These are phyloP conservation scores for Pseudopipra pipra DNA, from an alignment of 2,113 vertebrate species.

Conservation along the genomic window DNA sequence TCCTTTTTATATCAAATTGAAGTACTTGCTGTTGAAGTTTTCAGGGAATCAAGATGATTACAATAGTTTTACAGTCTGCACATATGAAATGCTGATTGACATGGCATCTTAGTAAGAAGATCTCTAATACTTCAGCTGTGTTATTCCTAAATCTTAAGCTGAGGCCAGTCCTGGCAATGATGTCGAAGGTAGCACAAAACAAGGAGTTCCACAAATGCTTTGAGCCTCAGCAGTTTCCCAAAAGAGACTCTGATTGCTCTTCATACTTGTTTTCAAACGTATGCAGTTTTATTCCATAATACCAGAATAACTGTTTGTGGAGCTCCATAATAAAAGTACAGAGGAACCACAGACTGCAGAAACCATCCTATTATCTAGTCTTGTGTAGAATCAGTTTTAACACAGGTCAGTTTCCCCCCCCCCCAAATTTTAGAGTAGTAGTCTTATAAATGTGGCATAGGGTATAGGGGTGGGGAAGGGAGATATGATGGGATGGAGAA, in stretches of 20 bases:
- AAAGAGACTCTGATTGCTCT: background rate
- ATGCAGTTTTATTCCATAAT: background rate
- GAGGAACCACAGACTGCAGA: background rate
- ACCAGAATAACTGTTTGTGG: background rate
- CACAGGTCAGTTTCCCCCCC: fast-evolving
- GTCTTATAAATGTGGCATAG: background rate
- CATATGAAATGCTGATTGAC: background rate
- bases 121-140: background rate
- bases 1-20: background rate
- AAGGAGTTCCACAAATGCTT: background rate
- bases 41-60: background rate
- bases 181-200: background rate
- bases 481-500: background rate
- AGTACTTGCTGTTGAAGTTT: background rate
- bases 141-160: background rate
- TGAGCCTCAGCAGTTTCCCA: background rate
- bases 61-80: background rate
- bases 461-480: background rate
- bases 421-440: background rate
- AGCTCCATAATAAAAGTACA: background rate
- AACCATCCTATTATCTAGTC: background rate
- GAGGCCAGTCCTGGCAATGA: background rate
- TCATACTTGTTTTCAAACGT: background rate
- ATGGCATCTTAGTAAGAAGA: background rate
- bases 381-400: background rate